Evolutionary conservation across 2,797 vertebrate genomes (phyloP).

Genomic region (Carapus acus): DNA sequence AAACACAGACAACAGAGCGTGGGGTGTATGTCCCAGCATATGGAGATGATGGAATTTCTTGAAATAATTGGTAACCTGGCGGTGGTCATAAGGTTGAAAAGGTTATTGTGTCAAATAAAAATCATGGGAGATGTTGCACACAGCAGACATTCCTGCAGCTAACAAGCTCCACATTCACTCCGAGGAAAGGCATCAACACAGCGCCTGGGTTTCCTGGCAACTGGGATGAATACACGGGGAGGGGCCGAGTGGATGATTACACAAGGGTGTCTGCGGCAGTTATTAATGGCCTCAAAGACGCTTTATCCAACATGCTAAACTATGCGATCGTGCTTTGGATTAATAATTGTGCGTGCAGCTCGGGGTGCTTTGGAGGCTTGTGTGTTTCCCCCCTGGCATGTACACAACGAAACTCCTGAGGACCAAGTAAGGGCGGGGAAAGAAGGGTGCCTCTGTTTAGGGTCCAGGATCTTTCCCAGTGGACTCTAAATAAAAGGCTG

Average conservation of each 20-base stretch:
- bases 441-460: constrained; percentile 13
- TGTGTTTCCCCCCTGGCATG: constrained; percentile 18
- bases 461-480: constrained; percentile 22
- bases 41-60: too few species aligned
- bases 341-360: too few species aligned
- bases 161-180: constrained; percentile 50
- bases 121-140: constrained; percentile 28
- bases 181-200: constrained; percentile 48
- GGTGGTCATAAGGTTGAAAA: too few species aligned
- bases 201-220: constrained; percentile 49
- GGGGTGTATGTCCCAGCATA: too few species aligned
- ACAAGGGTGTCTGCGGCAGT: constrained; percentile 15
- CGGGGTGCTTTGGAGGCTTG: constrained; percentile 1
- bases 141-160: constrained; percentile 52
- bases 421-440: constrained; percentile 1
- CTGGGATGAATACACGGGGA: constrained; percentile 23
- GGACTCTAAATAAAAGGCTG: constrained; percentile 18
- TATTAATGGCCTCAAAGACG: constrained; percentile 3
- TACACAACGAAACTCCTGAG: constrained; percentile 13
- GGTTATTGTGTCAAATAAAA: constrained; percentile 11
- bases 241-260: constrained; percentile 38
- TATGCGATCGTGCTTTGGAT: too few species aligned
- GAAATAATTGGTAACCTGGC: too few species aligned
- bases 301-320: not conserved
- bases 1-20: too few species aligned